phyloP scores from a whole-genome alignment of 2,888 invertebrate genomes.

The Lochmaea crataegi region DNA sequence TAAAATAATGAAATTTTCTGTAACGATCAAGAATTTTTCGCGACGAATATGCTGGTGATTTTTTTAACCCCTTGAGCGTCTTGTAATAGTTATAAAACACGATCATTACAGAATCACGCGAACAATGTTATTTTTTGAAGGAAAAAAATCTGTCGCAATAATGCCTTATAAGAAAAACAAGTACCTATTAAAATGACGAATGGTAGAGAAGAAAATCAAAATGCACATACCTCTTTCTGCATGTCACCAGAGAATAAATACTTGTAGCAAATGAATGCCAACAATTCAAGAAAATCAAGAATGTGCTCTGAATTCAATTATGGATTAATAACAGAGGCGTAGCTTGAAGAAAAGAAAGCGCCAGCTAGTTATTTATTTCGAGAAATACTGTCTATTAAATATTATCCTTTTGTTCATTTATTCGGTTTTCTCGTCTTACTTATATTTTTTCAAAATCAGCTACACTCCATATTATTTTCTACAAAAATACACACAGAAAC shows the following conservation, averaged over 20 bases:
- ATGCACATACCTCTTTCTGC: constrained; percentile 59
- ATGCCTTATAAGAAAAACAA: constrained; percentile 57
- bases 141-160: constrained; percentile 54
- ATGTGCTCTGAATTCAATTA: constrained; percentile 57
- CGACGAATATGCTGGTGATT: constrained; percentile 20
- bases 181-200: constrained; percentile 61
- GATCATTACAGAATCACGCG: constrained; percentile 56
- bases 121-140: constrained; percentile 53
- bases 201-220: constrained; percentile 59
- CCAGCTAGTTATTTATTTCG: neutral
- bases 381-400: too few species aligned
- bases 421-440: too few species aligned
- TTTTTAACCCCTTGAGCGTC: constrained; percentile 21
- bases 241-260: constrained; percentile 56
- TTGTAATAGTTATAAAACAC: constrained; percentile 39
- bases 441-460: too few species aligned
- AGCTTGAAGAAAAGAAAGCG: neutral
- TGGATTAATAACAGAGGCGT: constrained; percentile 40
- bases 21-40: constrained; percentile 29
- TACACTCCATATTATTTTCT: too few species aligned
- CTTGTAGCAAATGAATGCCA: constrained; percentile 54
- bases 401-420: too few species aligned
- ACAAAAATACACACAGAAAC: too few species aligned
- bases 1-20: constrained; percentile 22
- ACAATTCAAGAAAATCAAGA: constrained; percentile 59